Conservation (phyloP, 2,797 vertebrate genomes). For the Rhinophrynus dorsalis region DNA sequence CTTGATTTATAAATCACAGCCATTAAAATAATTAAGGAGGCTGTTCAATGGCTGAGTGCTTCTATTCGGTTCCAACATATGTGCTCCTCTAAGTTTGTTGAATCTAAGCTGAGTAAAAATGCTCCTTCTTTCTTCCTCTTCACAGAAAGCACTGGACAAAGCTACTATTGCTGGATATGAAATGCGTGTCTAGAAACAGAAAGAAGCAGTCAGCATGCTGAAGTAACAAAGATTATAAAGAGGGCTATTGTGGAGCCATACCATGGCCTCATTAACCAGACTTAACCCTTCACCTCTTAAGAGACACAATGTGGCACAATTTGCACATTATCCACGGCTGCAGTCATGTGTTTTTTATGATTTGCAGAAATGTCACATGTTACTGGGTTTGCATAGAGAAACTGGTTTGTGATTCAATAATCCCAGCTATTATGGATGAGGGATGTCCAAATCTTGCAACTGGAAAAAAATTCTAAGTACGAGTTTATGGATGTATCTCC, state of each 20-base stretch:
- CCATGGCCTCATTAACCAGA: conserved; percentile 48
- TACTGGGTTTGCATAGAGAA: background rate
- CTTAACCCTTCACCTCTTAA: conserved; percentile 50
- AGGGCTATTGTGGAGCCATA: conserved; percentile 41
- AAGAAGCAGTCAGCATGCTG: conserved; percentile 37
- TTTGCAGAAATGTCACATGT: conserved; percentile 36
- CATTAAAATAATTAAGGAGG: conserved; percentile 35
- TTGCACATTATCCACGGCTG: conserved; percentile 41
- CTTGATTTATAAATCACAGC: conserved; percentile 13
- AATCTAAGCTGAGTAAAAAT: conserved; percentile 39
- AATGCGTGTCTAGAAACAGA: conserved; percentile 31
- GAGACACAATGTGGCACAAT: conserved; percentile 43
- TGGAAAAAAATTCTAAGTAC: conserved; percentile 18
- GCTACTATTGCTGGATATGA: conserved; percentile 28
- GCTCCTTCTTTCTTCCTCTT: conserved; percentile 30
- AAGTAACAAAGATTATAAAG: conserved; percentile 49
- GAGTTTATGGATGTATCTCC: conserved; percentile 17
- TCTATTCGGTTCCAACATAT: conserved; percentile 16
- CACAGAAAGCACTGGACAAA: conserved; percentile 31
- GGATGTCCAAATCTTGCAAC: background rate
- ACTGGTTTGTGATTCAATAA: conserved; percentile 9
- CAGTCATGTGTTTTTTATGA: conserved; percentile 41
- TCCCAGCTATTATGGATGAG: conserved; percentile 1
- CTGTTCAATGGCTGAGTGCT: conserved; percentile 27
- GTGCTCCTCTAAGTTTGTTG: conserved; percentile 19